Evolutionary conservation across 2,797 vertebrate species (phyloP).

Genomic region (Streptopelia turtur): DNA sequence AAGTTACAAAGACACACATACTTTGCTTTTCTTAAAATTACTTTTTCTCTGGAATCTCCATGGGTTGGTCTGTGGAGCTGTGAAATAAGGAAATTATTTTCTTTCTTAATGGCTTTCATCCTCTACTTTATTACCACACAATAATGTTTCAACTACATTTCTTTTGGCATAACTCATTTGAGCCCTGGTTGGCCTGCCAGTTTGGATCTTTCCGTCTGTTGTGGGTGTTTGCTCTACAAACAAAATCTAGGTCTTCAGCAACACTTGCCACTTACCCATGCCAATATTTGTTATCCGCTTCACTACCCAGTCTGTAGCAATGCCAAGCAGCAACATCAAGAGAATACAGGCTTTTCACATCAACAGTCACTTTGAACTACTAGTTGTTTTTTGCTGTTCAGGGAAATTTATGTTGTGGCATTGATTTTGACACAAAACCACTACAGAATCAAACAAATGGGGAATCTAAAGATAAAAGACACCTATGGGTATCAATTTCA

Average conservation of each 20-base stretch:
- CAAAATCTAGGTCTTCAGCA: slow-evolving; percentile 62
- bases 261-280: slow-evolving; percentile 63
- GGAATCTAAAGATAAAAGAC: neutral
- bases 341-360: slow-evolving; percentile 43
- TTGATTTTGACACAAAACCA: neutral
- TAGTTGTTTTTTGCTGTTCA: neutral
- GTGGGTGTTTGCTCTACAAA: slow-evolving; percentile 38
- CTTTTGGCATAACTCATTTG: neutral
- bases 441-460: neutral
- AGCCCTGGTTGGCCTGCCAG: slow-evolving; percentile 15
- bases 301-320: slow-evolving; percentile 3
- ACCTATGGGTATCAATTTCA: neutral
- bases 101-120: neutral
- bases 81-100: neutral
- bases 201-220: slow-evolving; percentile 44
- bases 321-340: slow-evolving; percentile 47
- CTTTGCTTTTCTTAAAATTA: neutral
- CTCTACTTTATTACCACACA: neutral
- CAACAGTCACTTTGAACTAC: slow-evolving; percentile 39
- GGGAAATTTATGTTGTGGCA: neutral
- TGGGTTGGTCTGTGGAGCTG: neutral
- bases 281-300: slow-evolving; percentile 62
- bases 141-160: slow-evolving; percentile 9
- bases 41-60: neutral
- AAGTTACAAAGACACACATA: neutral